Evolutionary conservation across 1,140 invertebrate species (phyloP).

Genomic region (Pogonognathellus flavescens): DNA sequence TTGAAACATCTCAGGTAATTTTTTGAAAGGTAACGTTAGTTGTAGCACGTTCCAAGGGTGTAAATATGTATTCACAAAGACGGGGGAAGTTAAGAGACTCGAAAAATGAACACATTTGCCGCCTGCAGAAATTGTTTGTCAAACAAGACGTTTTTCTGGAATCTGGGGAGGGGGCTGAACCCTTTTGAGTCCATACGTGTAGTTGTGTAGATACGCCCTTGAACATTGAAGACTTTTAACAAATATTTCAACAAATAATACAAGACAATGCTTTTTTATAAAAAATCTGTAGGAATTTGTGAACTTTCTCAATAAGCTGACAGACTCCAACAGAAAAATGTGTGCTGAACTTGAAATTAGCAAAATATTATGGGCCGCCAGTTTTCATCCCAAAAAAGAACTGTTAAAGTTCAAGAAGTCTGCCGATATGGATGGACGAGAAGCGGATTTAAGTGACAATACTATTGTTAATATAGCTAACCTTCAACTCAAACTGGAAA

Average conservation of each 20-base stretch:
- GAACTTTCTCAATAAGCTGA: slow-evolving; percentile 78
- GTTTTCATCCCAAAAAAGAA: slow-evolving; percentile 74
- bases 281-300: slow-evolving; percentile 72
- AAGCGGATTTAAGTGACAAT: slow-evolving; percentile 77
- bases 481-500: slow-evolving; percentile 84
- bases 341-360: slow-evolving; percentile 77
- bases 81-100: no score
- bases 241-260: no score
- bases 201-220: neutral
- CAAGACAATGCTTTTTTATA: no score
- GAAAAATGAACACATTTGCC: no score
- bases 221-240: neutral
- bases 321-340: slow-evolving; percentile 73
- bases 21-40: no score
- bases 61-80: no score
- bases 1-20: no score
- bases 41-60: no score
- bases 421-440: slow-evolving; percentile 86
- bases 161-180: no score
- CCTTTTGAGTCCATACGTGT: no score
- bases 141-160: no score
- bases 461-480: slow-evolving; percentile 75
- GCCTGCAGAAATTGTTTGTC: neutral
- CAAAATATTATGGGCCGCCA: slow-evolving; percentile 78
- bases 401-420: slow-evolving; percentile 70